phyloP scores from a whole-genome alignment of 2,797 vertebrate genomes.

The Tapirus indicus region DNA sequence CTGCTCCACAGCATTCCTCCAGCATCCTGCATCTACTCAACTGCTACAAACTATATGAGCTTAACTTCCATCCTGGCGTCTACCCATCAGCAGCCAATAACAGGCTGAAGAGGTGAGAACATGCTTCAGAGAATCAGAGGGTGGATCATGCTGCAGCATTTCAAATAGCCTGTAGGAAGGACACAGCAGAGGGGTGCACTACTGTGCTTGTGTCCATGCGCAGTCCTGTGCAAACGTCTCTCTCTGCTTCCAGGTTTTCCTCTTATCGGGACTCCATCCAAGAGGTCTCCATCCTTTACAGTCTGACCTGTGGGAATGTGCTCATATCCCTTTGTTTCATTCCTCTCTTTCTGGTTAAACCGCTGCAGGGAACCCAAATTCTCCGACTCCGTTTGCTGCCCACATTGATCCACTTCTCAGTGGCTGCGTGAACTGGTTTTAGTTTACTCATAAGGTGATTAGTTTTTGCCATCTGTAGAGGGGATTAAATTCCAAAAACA shows the following conservation, averaged over 20 bases:
- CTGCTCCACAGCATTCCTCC: not conserved
- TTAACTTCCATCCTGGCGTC: not conserved
- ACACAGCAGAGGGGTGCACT: not conserved
- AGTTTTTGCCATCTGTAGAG: not conserved
- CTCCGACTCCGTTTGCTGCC: not conserved
- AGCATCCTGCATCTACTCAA: not conserved
- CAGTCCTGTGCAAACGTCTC: not conserved
- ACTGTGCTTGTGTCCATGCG: rapidly evolving
- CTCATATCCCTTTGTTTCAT: not conserved
- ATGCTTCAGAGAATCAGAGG: not conserved
- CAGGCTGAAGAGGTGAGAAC: not conserved
- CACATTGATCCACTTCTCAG: not conserved
- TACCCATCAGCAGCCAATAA: not conserved
- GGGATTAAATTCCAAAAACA: not conserved
- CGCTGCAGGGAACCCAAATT: not conserved
- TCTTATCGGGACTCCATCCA: not conserved
- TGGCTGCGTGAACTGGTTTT: not conserved
- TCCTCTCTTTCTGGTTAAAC: not conserved
- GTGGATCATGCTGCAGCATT: not conserved
- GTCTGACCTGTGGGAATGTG: not conserved
- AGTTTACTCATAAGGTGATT: not conserved
- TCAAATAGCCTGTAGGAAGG: not conserved
- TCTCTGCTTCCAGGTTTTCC: not conserved
- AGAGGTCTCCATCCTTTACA: not conserved
- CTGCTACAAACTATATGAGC: not conserved